These are phyloP conservation scores for Pyrochroa serraticornis DNA, from an alignment of 2,888 invertebrate genomes.

Conservation along the genomic window DNA sequence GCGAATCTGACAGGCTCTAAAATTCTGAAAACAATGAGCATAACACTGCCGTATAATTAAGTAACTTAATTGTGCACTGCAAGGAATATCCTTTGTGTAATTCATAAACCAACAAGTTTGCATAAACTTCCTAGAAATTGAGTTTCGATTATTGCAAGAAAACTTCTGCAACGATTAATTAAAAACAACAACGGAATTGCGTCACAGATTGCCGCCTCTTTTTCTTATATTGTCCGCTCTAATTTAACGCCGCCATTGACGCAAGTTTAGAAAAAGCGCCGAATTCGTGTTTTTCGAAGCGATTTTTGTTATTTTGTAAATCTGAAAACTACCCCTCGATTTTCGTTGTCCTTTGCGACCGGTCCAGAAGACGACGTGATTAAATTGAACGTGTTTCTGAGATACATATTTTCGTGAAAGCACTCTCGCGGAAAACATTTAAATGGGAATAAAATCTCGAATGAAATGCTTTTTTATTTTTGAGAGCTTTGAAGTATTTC, in stretches of 20 bases:
- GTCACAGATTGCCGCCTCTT: not conserved
- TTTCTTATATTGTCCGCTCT: too few species aligned
- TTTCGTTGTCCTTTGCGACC: not conserved
- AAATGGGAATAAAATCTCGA: conserved; percentile 38
- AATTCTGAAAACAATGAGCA: conserved; percentile 7
- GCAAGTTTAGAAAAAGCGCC: too few species aligned
- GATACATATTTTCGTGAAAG: conserved; percentile 25
- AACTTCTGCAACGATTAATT: conserved; percentile 1
- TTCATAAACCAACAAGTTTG: conserved; percentile 7
- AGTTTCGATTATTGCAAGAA: not conserved
- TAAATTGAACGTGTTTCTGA: conserved; percentile 23
- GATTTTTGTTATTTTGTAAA: not conserved
- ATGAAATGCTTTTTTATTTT: conserved; percentile 40
- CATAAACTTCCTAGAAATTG: conserved; percentile 19
- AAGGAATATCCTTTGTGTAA: conserved; percentile 7
- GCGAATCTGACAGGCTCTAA: too few species aligned
- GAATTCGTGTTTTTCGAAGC: not conserved
- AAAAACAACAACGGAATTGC: not conserved
- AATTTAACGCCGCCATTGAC: too few species aligned
- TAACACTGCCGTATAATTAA: conserved; percentile 1
- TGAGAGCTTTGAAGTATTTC: conserved; percentile 40
- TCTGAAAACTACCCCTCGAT: too few species aligned
- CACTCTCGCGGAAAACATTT: conserved; percentile 23
- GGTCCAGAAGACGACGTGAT: conserved; percentile 14
- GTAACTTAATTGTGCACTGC: conserved; percentile 5